phyloP scores from a whole-genome alignment of 2,888 invertebrate species.

The Leucophora obtusa region DNA sequence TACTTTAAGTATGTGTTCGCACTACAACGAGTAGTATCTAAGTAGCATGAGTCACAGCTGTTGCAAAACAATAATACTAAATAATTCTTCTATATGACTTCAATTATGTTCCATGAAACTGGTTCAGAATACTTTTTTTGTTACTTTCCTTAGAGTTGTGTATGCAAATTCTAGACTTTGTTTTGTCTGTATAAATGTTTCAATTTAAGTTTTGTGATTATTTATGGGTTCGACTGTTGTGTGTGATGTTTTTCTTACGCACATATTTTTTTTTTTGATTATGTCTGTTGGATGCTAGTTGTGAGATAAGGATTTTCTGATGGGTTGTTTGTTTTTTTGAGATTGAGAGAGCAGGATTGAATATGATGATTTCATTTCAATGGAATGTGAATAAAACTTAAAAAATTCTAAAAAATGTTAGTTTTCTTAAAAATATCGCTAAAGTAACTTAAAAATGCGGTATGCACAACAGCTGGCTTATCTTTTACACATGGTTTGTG shows the following conservation, averaged over 20 bases:
- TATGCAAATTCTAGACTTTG: slow-evolving; percentile 44
- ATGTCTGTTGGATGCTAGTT: slow-evolving; percentile 24
- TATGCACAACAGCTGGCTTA: too few relatives aligned
- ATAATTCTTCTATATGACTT: slow-evolving; percentile 31
- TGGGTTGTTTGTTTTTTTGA: background rate
- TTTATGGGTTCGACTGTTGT: slow-evolving; percentile 57
- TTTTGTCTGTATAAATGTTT: background rate
- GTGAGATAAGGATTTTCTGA: slow-evolving; percentile 29
- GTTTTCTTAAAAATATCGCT: too few relatives aligned
- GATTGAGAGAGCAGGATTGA: slow-evolving; percentile 8
- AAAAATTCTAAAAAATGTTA: too few relatives aligned
- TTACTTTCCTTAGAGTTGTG: slow-evolving; percentile 7
- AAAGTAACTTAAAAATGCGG: too few relatives aligned
- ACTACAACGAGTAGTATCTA: background rate
- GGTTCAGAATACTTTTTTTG: slow-evolving; percentile 4
- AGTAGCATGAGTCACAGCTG: slow-evolving; percentile 52
- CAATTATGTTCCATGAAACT: slow-evolving; percentile 37
- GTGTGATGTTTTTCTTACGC: slow-evolving; percentile 46
- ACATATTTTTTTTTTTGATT: slow-evolving; percentile 7
- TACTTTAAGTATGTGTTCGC: slow-evolving; percentile 33
- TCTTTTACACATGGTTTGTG: too few relatives aligned
- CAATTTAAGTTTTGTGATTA: slow-evolving; percentile 48
- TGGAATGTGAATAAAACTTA: slow-evolving; percentile 39
- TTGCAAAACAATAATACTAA: slow-evolving; percentile 10
- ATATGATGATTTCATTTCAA: slow-evolving; percentile 56